These are phyloP conservation scores for Epinephelus cyanopodus DNA, from an alignment of 2,113 vertebrate species.

Conservation along the genomic window DNA sequence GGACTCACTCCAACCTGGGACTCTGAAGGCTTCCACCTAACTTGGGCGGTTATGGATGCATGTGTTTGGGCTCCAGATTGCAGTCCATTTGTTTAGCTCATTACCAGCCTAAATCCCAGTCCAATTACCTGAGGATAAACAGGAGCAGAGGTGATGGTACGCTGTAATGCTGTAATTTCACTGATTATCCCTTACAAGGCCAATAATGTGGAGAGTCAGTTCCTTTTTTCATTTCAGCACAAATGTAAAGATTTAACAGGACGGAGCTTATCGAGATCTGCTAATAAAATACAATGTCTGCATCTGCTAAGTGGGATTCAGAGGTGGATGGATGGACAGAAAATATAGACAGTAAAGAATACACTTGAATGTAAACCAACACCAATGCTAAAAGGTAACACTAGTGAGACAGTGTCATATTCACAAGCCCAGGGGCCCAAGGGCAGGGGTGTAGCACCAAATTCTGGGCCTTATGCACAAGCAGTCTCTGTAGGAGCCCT, in stretches of 20 bases:
- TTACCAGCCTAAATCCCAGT: constrained; percentile 51
- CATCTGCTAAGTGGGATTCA: not conserved
- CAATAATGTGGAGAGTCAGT: not conserved
- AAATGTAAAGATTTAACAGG: not conserved
- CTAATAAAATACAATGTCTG: not conserved
- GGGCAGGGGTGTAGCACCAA: no score
- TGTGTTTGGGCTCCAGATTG: constrained; percentile 42
- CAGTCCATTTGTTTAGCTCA: constrained; percentile 55
- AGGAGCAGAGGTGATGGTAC: constrained; percentile 52
- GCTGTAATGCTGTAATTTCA: constrained; percentile 43
- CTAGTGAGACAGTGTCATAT: no score
- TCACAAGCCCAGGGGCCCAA: no score
- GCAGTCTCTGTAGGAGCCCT: no score
- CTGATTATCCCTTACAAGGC: constrained; percentile 23
- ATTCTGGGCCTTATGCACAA: no score
- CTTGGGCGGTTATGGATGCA: not conserved
- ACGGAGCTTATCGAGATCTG: not conserved
- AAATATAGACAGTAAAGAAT: no score
- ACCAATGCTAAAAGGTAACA: no score
- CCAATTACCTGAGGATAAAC: constrained; percentile 60
- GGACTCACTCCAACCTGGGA: constrained; percentile 20
- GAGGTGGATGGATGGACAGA: no score
- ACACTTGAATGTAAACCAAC: no score
- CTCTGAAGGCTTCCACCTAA: not conserved
- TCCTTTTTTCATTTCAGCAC: not conserved